Percentiles rank a stretch among this genome's conserved stretches.
Conservation (phyloP, 2,888 invertebrate species). For the Ceramica pisi region DNA sequence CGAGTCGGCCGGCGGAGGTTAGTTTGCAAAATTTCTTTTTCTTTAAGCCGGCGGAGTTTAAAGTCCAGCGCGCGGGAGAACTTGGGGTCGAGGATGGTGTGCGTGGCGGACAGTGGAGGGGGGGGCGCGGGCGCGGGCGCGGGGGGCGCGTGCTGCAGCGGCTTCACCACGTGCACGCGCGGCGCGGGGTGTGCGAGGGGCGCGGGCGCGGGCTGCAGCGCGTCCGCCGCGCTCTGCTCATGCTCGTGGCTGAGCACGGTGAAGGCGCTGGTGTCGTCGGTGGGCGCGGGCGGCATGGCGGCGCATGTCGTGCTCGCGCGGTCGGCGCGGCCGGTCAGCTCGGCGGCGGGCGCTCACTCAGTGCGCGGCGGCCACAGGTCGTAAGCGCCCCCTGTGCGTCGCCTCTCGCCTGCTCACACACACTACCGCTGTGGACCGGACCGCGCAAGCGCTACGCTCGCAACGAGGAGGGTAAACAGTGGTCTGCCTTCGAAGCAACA, state of each 20-base stretch:
- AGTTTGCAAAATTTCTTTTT: slow-evolving; percentile 87
- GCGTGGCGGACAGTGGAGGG: slow-evolving; percentile 58
- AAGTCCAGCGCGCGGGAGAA: slow-evolving; percentile 94
- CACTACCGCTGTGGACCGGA: slow-evolving; percentile 65
- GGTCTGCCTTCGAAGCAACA: slow-evolving; percentile 47
- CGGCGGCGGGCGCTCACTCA: slow-evolving; percentile 65
- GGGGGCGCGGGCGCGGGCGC: slow-evolving; percentile 55
- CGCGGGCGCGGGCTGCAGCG: slow-evolving; percentile 44
- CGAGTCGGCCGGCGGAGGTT: slow-evolving; percentile 80
- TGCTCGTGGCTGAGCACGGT: slow-evolving; percentile 76
- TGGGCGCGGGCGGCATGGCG: slow-evolving; percentile 80
- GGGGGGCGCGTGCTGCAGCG: slow-evolving; percentile 73
- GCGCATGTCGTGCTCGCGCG: slow-evolving; percentile 45
- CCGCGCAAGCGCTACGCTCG: slow-evolving; percentile 79
- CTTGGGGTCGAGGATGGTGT: slow-evolving; percentile 85
- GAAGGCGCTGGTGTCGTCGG: slow-evolving; percentile 77
- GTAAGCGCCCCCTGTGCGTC: slow-evolving; percentile 14
- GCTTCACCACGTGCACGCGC: slow-evolving; percentile 81
- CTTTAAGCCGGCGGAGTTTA: slow-evolving; percentile 93
- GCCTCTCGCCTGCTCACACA: neutral
- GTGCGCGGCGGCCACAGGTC: slow-evolving; percentile 55
- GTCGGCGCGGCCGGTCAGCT: slow-evolving; percentile 47
- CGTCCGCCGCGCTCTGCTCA: slow-evolving; percentile 57
- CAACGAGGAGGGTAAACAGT: slow-evolving; percentile 63
- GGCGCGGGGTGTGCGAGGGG: slow-evolving; percentile 65